Percentiles rank a stretch among this genome's conserved stretches.
Conservation (phyloP, 2,113 vertebrate species). For the Eulemur rufifrons region DNA sequence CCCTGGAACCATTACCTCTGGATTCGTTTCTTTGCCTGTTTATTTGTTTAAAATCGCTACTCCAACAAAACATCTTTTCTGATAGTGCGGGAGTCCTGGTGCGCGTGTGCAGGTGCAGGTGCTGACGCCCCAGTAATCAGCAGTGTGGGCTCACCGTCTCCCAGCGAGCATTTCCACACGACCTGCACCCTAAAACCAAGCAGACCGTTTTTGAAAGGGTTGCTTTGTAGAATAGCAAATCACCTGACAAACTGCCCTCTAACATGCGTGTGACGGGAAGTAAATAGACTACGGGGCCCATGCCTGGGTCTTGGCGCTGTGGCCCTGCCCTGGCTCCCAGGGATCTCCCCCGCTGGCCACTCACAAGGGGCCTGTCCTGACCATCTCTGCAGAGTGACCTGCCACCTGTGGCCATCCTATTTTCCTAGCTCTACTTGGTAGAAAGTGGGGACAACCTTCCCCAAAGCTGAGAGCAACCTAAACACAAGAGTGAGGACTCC, state of each 20-base stretch:
- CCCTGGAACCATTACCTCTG: neutral
- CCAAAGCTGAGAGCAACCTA: neutral
- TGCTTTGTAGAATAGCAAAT: neutral
- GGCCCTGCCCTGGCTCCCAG: too few species aligned
- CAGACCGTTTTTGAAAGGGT: too few species aligned
- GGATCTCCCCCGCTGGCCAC: neutral
- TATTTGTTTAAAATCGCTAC: neutral
- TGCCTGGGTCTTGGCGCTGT: fast-evolving
- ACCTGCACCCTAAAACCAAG: neutral
- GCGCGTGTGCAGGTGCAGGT: neutral
- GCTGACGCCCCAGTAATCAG: too few species aligned
- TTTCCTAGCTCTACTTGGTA: neutral
- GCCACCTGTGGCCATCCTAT: fast-evolving
- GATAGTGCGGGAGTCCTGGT: too few species aligned
- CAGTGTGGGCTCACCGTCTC: fast-evolving
- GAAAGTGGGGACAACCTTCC: neutral
- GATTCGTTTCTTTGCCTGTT: neutral
- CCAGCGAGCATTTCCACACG: neutral
- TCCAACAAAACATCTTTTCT: neutral
- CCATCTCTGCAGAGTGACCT: fast-evolving
- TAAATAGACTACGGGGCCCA: neutral
- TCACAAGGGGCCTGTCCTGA: fast-evolving
- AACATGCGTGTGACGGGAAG: neutral
- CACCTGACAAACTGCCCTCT: neutral
- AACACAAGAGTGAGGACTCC: too few species aligned